Evolutionary conservation across 1,140 invertebrate genomes (phyloP), one percentile per base, ranked within the genome.

Genomic region (Drosophila carrolli): DNA sequence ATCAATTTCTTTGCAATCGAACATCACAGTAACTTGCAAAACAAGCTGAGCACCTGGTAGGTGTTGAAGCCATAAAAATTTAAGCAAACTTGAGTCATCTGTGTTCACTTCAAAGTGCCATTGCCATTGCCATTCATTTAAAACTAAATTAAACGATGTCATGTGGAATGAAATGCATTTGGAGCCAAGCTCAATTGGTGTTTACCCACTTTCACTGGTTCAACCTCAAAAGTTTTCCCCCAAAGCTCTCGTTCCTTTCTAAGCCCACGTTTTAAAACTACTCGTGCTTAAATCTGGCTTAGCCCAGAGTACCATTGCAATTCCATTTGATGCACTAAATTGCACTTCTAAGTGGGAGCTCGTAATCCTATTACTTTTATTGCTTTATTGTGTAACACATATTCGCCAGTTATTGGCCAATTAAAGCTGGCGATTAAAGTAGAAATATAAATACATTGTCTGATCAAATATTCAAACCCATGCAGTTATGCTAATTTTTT

Each of bases 31-130:
- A 53, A 35, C 63, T 61, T 29, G 29, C 68, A 27, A 14, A 10
- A 5, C 38, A 53, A 63, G 38, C 82, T 89, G 84, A 14, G 53
- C 67, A 77, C 83, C 83, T 86, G 75, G 57, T 79, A 59, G 51
- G 44, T 61, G 46, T 51, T 53, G 51, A 65, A 50, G 48, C 27
- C 38, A 55, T 63, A 40, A 40, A 78, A 71, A 77, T 63, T 77
- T 78, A 58, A 77, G 38, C 54, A 50, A 78, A 16, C 57, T 40
- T 38, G 7, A 47, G 66, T 41, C 48, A 56, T n/a, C 14, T 37
- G 14, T 47, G 44, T 43, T 37, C 35, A n/a, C 60, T 76, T 67
- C 43, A 47, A 67, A 23, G 23, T 23, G 23, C 23, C 23, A 23
- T 4, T 54, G 54, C 51, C 41, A 14, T 27, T 43, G 62, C 56